Evolutionary conservation across 1,140 invertebrate genomes (phyloP).

Genomic region (Megathymus violae): DNA sequence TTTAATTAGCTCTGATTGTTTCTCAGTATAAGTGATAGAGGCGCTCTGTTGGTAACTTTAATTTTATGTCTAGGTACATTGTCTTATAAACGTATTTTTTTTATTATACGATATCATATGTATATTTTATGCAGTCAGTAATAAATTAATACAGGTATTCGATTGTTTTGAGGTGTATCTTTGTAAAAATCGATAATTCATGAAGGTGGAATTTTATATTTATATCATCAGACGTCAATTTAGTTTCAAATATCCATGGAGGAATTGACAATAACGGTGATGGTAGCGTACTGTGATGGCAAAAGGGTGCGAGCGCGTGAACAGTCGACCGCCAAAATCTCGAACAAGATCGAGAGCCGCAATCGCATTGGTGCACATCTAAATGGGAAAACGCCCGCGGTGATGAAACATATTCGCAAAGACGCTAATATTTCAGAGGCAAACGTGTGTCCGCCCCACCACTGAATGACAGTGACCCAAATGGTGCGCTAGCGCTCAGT

Average conservation of each 20-base stretch:
- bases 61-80: slow-evolving; percentile 15
- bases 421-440: slow-evolving; percentile 79
- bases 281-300: slow-evolving; percentile 17
- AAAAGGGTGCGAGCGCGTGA: slow-evolving; percentile 23
- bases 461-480: slow-evolving; percentile 81
- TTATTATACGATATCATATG: no score
- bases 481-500: slow-evolving; percentile 80
- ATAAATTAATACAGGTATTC: no score
- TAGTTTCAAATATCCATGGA: not conserved
- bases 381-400: slow-evolving; percentile 53
- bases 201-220: no score
- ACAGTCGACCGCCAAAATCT: slow-evolving; percentile 48
- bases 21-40: not conserved
- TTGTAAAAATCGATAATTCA: no score
- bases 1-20: not conserved
- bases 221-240: not conserved
- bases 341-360: slow-evolving; percentile 52
- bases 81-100: no score
- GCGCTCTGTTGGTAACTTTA: not conserved
- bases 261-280: slow-evolving; percentile 8
- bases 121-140: no score
- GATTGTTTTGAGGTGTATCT: no score
- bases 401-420: slow-evolving; percentile 76
- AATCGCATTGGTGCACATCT: slow-evolving; percentile 54
- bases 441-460: slow-evolving; percentile 78